Conservation (phyloP, 1,140 invertebrate species). For the Liolophura sinensis region DNA sequence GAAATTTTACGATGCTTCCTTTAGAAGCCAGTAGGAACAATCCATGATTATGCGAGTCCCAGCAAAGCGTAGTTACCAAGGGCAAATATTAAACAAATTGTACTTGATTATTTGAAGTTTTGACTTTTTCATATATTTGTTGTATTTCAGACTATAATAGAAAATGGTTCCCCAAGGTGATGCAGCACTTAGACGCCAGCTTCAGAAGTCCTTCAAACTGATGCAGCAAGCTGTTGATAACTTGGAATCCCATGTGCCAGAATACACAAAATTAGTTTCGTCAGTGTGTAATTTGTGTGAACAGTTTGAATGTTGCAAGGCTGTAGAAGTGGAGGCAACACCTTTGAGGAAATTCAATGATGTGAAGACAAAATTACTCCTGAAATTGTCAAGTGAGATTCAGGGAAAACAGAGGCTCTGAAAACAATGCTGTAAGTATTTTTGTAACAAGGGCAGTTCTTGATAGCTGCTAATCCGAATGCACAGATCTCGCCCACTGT, state of each 20-base stretch:
- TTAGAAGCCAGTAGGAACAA: too few species aligned
- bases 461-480: neutral
- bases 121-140: too few species aligned
- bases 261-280: slow-evolving; percentile 11
- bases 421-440: slow-evolving; percentile 20
- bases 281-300: slow-evolving; percentile 21
- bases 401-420: slow-evolving; percentile 13
- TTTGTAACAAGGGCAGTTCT: neutral
- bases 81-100: too few species aligned
- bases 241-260: slow-evolving; percentile 7
- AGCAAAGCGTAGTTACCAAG: too few species aligned
- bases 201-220: slow-evolving; percentile 25
- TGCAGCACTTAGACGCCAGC: slow-evolving; percentile 2
- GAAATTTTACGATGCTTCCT: too few species aligned
- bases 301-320: slow-evolving; percentile 21
- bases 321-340: neutral
- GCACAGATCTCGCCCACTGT: too few species aligned
- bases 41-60: too few species aligned
- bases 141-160: too few species aligned
- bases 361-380: slow-evolving; percentile 18
- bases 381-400: slow-evolving; percentile 24
- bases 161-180: too few species aligned
- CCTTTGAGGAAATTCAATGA: slow-evolving; percentile 16
- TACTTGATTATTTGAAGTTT: too few species aligned
- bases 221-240: slow-evolving; percentile 7